Conservation (phyloP, 2,113 vertebrate genomes). For the Bubo bubo region DNA sequence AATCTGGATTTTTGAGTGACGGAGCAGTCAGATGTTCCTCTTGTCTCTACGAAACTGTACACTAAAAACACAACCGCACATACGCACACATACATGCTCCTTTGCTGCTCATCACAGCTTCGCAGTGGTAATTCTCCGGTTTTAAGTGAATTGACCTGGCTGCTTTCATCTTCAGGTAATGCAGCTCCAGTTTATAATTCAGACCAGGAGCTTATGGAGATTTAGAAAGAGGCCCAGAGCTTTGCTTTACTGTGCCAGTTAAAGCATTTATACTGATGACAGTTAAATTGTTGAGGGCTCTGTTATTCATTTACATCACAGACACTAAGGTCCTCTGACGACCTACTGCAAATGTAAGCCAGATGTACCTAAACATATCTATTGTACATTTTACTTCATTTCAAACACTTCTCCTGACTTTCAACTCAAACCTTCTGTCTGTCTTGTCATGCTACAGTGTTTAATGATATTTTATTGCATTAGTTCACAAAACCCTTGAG, state of each 20-base stretch:
- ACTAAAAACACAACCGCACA: background rate
- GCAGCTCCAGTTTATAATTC: conserved; percentile 71
- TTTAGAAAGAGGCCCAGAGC: conserved; percentile 66
- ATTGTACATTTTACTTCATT: conserved; percentile 77
- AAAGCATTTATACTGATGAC: conserved; percentile 85
- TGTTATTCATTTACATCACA: conserved; percentile 89
- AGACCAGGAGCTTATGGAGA: conserved; percentile 78
- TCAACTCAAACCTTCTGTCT: conserved; percentile 77
- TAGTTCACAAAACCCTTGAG: conserved; percentile 76
- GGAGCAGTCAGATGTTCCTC: background rate
- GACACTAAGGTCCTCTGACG: conserved; percentile 79
- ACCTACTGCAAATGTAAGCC: conserved; percentile 86
- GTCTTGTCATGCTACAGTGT: conserved; percentile 75
- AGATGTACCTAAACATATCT: conserved; percentile 82
- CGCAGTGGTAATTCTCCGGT: conserved; percentile 70
- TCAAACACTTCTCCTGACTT: conserved; percentile 75
- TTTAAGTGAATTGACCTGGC: conserved; percentile 75
- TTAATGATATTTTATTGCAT: conserved; percentile 82
- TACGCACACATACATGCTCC: background rate
- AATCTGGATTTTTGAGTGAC: background rate
- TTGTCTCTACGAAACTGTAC: conserved; percentile 11
- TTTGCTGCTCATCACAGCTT: conserved; percentile 79
- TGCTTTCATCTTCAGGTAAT: conserved; percentile 85
- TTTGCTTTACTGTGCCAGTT: conserved; percentile 74
- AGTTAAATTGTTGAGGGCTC: conserved; percentile 87